Evolutionary conservation across 1,140 invertebrate species (phyloP), one percentile per base, ranked within the genome.

Genomic region (Tribolium castaneum): DNA sequence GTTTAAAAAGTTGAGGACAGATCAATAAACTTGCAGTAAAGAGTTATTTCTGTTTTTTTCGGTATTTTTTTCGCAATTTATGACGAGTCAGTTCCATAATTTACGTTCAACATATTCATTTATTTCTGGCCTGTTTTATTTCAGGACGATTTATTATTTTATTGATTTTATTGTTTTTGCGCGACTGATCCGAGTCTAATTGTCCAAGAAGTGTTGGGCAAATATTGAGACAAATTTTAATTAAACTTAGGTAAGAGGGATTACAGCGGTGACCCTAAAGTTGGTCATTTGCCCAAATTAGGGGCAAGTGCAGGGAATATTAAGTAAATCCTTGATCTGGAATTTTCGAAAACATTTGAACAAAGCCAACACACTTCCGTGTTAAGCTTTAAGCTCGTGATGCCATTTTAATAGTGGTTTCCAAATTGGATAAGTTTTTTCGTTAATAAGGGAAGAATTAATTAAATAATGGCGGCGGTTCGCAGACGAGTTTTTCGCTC

Each of bases 241-340:
- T 59, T 59, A 59, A 59, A 52, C 13, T 16, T 13, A 14, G 3
- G 13, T 13, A 14, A 52, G 10, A 59, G 22, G 54, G 54, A 59
- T 59, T 59, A 19, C 10, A 3, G 13, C 54, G 12, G 14, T 59
- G 54, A 59, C 19, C 54, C 22, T 2, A 9, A 16, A 16, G 7
- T 9, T 56, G 54, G 16, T 59, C 54, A 59, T 59, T 59, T 59
- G 54, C 54, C 30, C 54, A 59, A 59, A 30, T 59, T 59, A 22
- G 7, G 9, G 54, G 13, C 1, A 25, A 56, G 12, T 16, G 7
- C 14, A 2, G 52, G 6, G 52, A 9, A 19, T 14, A 5, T 50
- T 50, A 12, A 13, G n/a, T 52, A 52, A 52, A 52, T 52, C 51
- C 51, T 52, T 52, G 12, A 52, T 52, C 12, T 1, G 25, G 5